Evolutionary conservation across 2,888 invertebrate genomes (phyloP).

Genomic region (Trilocha varians): DNA sequence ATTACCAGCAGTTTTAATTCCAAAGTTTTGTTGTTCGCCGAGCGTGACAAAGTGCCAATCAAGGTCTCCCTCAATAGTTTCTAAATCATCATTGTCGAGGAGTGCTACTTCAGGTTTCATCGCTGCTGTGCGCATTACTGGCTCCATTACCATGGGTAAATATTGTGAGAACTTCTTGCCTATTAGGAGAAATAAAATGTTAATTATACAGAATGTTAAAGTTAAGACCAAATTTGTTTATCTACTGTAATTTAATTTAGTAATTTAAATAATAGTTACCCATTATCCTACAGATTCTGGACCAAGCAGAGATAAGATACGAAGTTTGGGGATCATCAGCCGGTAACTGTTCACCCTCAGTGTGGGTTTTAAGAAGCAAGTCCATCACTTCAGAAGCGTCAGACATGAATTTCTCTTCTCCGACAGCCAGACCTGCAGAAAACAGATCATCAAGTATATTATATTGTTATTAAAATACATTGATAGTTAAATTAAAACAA

Average conservation of each 20-base stretch:
- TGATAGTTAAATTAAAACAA: too few relatives aligned
- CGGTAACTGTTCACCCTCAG: slow-evolving; percentile 85
- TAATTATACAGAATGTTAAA: background rate
- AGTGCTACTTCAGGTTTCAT: slow-evolving; percentile 95
- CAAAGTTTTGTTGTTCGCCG: slow-evolving; percentile 96
- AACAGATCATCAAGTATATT: slow-evolving; percentile 1
- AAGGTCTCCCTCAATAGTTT: slow-evolving; percentile 86
- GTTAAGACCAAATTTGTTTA: too few relatives aligned
- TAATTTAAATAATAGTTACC: slow-evolving; percentile 41
- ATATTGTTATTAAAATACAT: slow-evolving; percentile 1
- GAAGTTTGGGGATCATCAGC: slow-evolving; percentile 98
- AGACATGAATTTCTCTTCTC: slow-evolving; percentile 86
- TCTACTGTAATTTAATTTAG: too few relatives aligned
- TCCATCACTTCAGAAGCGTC: slow-evolving; percentile 98
- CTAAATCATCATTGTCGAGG: slow-evolving; percentile 88
- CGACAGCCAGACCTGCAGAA: slow-evolving; percentile 77
- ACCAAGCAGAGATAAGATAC: slow-evolving; percentile 99
- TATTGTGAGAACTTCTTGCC: slow-evolving; percentile 92
- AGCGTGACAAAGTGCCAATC: slow-evolving; percentile 96
- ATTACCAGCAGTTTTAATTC: slow-evolving; percentile 89
- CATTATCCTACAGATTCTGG: slow-evolving; percentile 96
- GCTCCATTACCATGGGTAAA: slow-evolving; percentile 95
- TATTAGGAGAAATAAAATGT: slow-evolving; percentile 15
- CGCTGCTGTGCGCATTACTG: slow-evolving; percentile 92
- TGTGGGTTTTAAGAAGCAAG: slow-evolving; percentile 91